These are phyloP conservation scores for Macrosteles quadrilineatus DNA, from an alignment of 1,140 invertebrate genomes.

Conservation along the genomic window DNA sequence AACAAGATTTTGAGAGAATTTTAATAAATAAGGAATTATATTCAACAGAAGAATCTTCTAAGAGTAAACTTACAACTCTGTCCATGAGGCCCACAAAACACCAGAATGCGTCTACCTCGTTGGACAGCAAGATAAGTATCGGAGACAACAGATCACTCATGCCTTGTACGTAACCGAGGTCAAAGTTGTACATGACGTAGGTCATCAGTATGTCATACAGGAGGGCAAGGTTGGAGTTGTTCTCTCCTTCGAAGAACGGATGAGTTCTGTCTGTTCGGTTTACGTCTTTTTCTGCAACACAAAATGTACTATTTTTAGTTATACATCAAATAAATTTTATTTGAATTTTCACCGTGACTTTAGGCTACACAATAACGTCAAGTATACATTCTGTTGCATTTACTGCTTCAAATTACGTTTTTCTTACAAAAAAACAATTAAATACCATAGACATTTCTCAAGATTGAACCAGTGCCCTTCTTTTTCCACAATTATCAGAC, in stretches of 20 bases:
- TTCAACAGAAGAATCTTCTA: too few relatives aligned
- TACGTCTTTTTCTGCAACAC: slow-evolving; percentile 9
- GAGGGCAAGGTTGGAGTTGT: slow-evolving; percentile 84
- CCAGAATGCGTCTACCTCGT: slow-evolving; percentile 98
- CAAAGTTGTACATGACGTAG: slow-evolving; percentile 99
- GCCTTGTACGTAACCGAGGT: slow-evolving; percentile 93
- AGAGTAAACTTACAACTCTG: slow-evolving; percentile 69
- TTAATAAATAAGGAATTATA: too few relatives aligned
- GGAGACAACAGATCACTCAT: slow-evolving; percentile 98
- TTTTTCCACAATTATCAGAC: too few relatives aligned
- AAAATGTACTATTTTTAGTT: not conserved
- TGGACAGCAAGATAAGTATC: slow-evolving; percentile 85
- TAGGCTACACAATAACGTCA: too few relatives aligned
- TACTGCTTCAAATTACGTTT: too few relatives aligned
- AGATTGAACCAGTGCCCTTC: too few relatives aligned
- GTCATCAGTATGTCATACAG: slow-evolving; percentile 96
- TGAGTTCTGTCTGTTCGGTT: slow-evolving; percentile 82
- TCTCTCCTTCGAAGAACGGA: slow-evolving; percentile 87
- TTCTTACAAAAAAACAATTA: too few relatives aligned
- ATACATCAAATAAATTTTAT: too few relatives aligned
- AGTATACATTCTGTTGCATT: too few relatives aligned
- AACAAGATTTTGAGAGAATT: too few relatives aligned
- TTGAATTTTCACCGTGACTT: too few relatives aligned
- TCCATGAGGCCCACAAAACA: slow-evolving; percentile 99
- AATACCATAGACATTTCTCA: too few relatives aligned